Conservation (phyloP, 2,113 vertebrate species). For the Megatriorchis doriae region DNA sequence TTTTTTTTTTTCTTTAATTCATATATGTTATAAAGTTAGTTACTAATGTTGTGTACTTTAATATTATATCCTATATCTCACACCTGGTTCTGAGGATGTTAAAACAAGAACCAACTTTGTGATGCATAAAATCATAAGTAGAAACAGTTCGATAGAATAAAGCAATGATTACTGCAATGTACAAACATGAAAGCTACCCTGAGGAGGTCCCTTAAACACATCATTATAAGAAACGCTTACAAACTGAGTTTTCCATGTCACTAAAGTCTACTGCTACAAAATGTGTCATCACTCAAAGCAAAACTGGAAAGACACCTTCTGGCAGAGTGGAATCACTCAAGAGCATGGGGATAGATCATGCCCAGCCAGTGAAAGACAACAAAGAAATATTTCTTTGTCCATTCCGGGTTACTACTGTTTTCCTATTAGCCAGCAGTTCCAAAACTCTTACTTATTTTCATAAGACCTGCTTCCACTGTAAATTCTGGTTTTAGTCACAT, state of each 20-base stretch:
- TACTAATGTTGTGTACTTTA: background rate
- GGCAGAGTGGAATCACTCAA: background rate
- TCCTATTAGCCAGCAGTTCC: background rate
- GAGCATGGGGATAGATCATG: background rate
- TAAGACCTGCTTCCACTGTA: background rate
- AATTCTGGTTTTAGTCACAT: background rate
- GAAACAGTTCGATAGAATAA: background rate
- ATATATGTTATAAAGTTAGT: background rate
- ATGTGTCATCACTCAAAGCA: background rate
- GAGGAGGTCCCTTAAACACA: conserved; percentile 7
- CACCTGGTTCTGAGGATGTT: background rate
- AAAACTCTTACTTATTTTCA: background rate
- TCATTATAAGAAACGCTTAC: background rate
- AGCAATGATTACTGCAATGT: background rate
- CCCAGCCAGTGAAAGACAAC: background rate
- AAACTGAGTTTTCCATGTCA: background rate
- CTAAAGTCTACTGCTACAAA: background rate
- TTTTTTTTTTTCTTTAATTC: background rate
- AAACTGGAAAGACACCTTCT: background rate
- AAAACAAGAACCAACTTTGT: background rate
- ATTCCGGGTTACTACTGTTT: background rate
- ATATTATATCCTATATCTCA: background rate
- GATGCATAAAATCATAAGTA: background rate
- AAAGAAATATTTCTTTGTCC: background rate
- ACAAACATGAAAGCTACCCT: background rate